Base-by-base conservation (phyloP, 2,113 vertebrate species). In the Seriola rivoliana region DNA sequence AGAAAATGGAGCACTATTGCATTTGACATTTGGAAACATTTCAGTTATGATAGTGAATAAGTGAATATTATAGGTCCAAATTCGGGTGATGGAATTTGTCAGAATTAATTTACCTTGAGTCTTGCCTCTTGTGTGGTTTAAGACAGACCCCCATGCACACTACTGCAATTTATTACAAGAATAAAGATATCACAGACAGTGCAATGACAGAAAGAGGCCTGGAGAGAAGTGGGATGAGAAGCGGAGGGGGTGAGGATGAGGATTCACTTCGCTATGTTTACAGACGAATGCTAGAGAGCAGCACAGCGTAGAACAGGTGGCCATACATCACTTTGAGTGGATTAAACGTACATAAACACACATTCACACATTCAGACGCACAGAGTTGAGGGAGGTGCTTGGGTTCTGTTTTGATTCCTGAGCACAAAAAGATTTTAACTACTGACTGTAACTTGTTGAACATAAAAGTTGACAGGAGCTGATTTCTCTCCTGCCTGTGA, bases 41-140 rank as follows among this genome's bases (percentile, higher is more conserved):
- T 57, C 32, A 50, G 44, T 17, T 46, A 5, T 76, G 34, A 68
- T 16, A 67, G 63, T 54, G 52, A 66, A 62, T 50, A 17, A 71
- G 59, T 73, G 21, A 77, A 63, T 80, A 44, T 63, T 72, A 72
- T 57, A 50, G 52, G 34, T 71, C 50, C 13, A 68, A 80, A 84
- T 44, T 32, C 4, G 23, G 52, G 5, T 59, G 67, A 32, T 64
- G 48, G 60, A 54, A 57, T 59, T 80, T 73, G 72, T 86, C 71
- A 80, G 75, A 54, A 52, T 77, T 48, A 4, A 82, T 88, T 86
- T 82, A 75, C 34, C 38, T 72, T 65, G 4, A 64, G 59, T 63
- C 65, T 58, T 63, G 42, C 80, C 48, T 57, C 17, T 38, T 21
- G 14, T 63, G 55, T 17, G 9, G 16, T 73, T 71, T 44, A 40